phyloP scores from a whole-genome alignment of 30 jellyfish, hydroid and myxozoan species.

The Aurelia coerulea region DNA sequence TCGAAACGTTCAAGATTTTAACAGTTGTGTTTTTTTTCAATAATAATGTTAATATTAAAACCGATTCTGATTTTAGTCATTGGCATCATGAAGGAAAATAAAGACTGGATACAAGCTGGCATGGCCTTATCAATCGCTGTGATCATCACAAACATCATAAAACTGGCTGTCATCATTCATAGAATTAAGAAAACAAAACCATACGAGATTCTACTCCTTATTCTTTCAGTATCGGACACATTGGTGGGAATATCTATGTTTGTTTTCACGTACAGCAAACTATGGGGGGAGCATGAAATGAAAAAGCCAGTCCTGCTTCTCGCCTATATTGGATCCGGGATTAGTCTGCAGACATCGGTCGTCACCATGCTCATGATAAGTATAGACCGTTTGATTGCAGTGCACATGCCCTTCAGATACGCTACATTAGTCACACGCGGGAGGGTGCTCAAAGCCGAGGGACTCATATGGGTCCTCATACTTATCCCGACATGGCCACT shows the following conservation, averaged over 20 bases:
- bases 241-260: not conserved
- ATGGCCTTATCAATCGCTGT: not conserved
- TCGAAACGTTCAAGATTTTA: no score
- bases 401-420: conserved; percentile 21
- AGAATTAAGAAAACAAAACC: conserved; percentile 17
- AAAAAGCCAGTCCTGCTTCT: not conserved
- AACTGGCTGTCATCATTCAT: not conserved
- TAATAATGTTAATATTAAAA: no score
- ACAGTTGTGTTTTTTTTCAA: no score
- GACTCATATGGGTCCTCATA: not conserved
- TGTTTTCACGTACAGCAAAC: not conserved
- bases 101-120: not conserved
- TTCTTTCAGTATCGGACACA: conserved; percentile 22
- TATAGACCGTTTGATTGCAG: conserved; percentile 32
- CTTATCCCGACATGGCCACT: not conserved
- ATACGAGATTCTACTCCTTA: conserved; percentile 30
- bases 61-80: no score
- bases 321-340: not conserved
- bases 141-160: conserved; percentile 3
- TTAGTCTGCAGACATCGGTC: conserved; percentile 2
- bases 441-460: conserved; percentile 1
- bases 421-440: conserved; percentile 7
- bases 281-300: not conserved
- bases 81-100: no score
- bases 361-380: conserved; percentile 31